Percentiles rank a stretch among this genome's conserved stretches.
Evolutionary conservation across 2,113 vertebrate species (phyloP).

Genomic region (Sturnus vulgaris): DNA sequence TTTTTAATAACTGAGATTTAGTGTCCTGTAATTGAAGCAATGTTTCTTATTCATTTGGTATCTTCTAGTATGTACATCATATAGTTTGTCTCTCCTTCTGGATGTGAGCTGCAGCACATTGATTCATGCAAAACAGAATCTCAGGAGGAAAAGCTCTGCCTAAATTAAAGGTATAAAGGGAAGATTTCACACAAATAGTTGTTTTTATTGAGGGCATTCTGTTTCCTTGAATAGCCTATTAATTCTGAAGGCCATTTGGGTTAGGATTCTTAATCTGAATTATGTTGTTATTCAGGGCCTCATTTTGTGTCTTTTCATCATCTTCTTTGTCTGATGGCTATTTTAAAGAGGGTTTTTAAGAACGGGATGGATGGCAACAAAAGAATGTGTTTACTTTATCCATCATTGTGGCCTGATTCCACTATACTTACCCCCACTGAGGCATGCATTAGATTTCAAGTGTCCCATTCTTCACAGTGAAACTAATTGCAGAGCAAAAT

Average conservation of each 20-base stretch:
- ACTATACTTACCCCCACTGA: constrained; percentile 2
- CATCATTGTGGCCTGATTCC: neutral
- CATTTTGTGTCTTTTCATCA: constrained; percentile 35
- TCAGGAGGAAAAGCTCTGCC: neutral
- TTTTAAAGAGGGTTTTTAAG: constrained; percentile 46
- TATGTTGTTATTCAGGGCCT: constrained; percentile 2
- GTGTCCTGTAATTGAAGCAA: neutral
- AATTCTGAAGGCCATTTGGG: constrained; percentile 50
- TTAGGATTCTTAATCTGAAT: constrained; percentile 43
- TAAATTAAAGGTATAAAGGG: neutral
- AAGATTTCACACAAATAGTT: neutral
- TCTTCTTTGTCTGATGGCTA: constrained; percentile 10
- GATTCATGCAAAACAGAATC: neutral
- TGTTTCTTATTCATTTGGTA: neutral
- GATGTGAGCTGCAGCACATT: neutral
- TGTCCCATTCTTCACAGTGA: neutral
- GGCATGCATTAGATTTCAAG: constrained; percentile 34
- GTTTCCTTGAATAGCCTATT: constrained; percentile 22
- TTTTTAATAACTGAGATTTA: neutral
- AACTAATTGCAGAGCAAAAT: constrained; percentile 29
- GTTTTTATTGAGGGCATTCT: constrained; percentile 10
- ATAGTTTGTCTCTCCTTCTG: neutral
- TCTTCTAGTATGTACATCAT: neutral
- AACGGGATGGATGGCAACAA: neutral
- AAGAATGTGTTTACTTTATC: constrained; percentile 35